Evolutionary conservation across 2,888 invertebrate genomes (phyloP).

Genomic region (Nomada lathburiana): DNA sequence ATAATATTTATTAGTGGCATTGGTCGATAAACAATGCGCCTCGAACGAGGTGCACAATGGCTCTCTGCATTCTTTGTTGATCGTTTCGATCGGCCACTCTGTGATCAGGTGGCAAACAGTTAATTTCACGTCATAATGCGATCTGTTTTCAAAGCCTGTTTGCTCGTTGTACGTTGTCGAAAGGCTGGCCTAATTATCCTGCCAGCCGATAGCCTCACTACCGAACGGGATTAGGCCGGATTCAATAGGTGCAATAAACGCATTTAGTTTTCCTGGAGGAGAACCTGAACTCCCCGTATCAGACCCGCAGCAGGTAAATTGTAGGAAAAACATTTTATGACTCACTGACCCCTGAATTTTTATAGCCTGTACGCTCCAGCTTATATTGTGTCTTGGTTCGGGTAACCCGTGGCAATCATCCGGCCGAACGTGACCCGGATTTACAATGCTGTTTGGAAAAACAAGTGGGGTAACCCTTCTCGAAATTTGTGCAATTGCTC

Average conservation of each 20-base stretch:
- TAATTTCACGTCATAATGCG: background rate
- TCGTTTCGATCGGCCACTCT: background rate
- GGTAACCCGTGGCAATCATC: background rate
- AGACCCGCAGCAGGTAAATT: too few relatives aligned
- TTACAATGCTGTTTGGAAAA: slow-evolving; percentile 32
- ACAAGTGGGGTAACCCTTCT: slow-evolving; percentile 29
- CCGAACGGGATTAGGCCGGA: slow-evolving; percentile 16
- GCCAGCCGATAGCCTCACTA: slow-evolving; percentile 1
- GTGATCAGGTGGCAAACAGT: background rate
- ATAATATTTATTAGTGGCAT: background rate
- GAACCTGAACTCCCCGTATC: background rate
- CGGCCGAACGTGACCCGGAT: slow-evolving; percentile 38
- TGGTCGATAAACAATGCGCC: background rate
- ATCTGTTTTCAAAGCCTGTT: slow-evolving; percentile 25
- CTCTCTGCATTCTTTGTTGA: background rate
- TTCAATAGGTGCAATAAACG: slow-evolving; percentile 5
- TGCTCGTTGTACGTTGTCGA: background rate
- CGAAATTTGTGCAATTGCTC: background rate
- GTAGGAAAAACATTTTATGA: too few relatives aligned
- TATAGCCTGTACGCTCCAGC: background rate
- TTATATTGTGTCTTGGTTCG: background rate
- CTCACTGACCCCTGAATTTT: slow-evolving; percentile 1
- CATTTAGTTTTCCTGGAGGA: background rate
- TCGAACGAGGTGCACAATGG: background rate
- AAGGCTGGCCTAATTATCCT: slow-evolving; percentile 26